Evolutionary conservation across 1,140 invertebrate species (phyloP).

Genomic region (Rhagoletis zephyria): DNA sequence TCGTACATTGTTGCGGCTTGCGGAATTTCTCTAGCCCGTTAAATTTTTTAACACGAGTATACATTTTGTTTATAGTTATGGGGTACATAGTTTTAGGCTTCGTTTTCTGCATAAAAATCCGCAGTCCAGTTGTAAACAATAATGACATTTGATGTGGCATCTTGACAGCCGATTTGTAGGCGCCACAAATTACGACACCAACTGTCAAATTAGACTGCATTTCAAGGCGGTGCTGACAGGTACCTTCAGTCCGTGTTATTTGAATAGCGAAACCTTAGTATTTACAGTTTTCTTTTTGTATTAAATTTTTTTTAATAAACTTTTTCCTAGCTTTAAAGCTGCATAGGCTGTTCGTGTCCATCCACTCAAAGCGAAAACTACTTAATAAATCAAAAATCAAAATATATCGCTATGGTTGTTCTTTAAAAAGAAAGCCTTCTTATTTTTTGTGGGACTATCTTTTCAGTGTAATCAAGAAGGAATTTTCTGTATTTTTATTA

Average conservation of each 20-base stretch:
- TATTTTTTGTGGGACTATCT: too few species aligned
- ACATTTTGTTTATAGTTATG: neutral
- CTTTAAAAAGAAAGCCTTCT: too few species aligned
- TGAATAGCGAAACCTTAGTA: neutral
- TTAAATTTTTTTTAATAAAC: neutral
- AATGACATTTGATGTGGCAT: neutral
- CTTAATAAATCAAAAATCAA: too few species aligned
- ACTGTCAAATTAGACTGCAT: slow-evolving; percentile 3
- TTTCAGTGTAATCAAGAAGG: too few species aligned
- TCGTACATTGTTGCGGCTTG: slow-evolving; percentile 13
- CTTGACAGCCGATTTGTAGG: slow-evolving; percentile 34
- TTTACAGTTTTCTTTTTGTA: neutral
- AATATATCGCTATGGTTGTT: too few species aligned
- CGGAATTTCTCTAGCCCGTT: neutral
- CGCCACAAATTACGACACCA: slow-evolving; percentile 40
- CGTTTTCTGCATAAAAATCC: too few species aligned
- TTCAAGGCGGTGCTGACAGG: too few species aligned
- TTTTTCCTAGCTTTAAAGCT: too few species aligned
- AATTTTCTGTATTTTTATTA: too few species aligned
- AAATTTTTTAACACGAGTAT: slow-evolving; percentile 1
- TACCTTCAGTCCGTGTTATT: neutral
- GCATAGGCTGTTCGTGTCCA: too few species aligned
- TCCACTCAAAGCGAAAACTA: too few species aligned
- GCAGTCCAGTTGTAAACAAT: neutral
- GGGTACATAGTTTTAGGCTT: neutral